Evolutionary conservation across 2,797 vertebrate genomes (phyloP), one percentile per base, ranked within the genome.

Genomic region (Gorsachius magnificus): DNA sequence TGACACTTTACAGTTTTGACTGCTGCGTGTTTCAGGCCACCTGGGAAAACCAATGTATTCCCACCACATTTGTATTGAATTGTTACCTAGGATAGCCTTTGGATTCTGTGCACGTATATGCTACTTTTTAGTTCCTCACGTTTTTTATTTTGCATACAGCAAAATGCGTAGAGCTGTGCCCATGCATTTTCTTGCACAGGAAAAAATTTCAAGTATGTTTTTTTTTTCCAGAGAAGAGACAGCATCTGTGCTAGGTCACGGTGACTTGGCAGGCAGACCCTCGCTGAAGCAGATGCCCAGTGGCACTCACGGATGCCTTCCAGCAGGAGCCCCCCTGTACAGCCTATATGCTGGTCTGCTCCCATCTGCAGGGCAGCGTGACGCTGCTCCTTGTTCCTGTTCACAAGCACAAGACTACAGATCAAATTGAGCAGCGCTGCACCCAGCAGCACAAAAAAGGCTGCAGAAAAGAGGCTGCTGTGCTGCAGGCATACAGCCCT

Each of bases 271-370:
- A 2, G 35, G 38, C n/a, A 83, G 71, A 51, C 58, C 58, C 29
- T 36, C 1, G 45, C 50, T 0, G 7, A 28, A 18, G 46, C 1
- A 3, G 76, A 17, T 9, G 26, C 35, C 24, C 29, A 48, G 11
- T 5, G 28, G 35, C 57, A 25, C 28, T 38, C 0, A 3, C 5
- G 4, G 22, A 3, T 11, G 56, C n/a, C 45, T 58, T 69, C 20
- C 33, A n/a, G 45, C 51, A n/a, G 51, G 35, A 83, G 43, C 11
- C 14, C 18, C 58, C 13, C 50, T 13, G 11, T 28, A 29, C 36
- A 57, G 38, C 33, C 24, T 35, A 8, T 25, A 16, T 1, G 5
- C 19, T 8, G 61, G 38, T 18, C 82, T 46, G 43, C 19, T 78
- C 71, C 53, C n/a, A 11, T 17, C 58, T 53, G 33, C 26, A 24